A percentile compares a stretch with the other conserved stretches of the same genome.
phyloP scores from a whole-genome alignment of 2,888 invertebrate genomes.

The Pelosia muscerda region DNA sequence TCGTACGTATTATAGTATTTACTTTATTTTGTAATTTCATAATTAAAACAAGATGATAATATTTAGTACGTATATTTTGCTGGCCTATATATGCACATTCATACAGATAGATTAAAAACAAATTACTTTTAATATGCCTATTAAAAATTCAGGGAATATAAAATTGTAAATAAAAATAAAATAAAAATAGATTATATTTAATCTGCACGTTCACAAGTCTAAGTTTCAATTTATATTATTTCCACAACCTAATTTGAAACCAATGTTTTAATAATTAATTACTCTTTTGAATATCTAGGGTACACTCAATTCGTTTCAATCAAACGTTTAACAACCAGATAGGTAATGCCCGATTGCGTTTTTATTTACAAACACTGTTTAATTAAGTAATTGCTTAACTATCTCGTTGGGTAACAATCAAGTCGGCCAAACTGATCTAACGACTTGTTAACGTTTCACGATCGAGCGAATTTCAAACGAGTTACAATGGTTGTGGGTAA shows the following conservation, averaged over 20 bases:
- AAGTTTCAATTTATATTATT: background rate
- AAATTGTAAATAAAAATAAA: background rate
- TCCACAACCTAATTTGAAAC: background rate
- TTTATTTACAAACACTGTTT: slow-evolving; percentile 53
- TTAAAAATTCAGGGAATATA: background rate
- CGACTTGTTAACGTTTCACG: slow-evolving; percentile 34
- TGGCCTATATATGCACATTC: background rate
- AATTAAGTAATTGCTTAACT: slow-evolving; percentile 48
- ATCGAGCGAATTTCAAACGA: slow-evolving; percentile 40
- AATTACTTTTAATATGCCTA: background rate
- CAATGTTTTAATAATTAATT: slow-evolving; percentile 7
- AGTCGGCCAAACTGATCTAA: slow-evolving; percentile 20
- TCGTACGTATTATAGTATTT: no score
- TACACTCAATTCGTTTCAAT: slow-evolving; percentile 28
- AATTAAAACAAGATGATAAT: background rate
- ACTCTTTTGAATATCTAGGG: slow-evolving; percentile 21
- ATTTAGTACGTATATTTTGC: background rate
- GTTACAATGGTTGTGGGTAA: slow-evolving; percentile 38
- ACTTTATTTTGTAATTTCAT: no score
- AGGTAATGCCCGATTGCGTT: slow-evolving; percentile 36
- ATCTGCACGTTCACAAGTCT: background rate
- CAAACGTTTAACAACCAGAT: slow-evolving; percentile 24
- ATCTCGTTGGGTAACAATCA: slow-evolving; percentile 44
- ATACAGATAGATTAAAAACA: background rate
- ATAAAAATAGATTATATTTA: background rate